These are phyloP conservation scores for Tuta absoluta DNA, from an alignment of 2,888 invertebrate species.

Conservation along the genomic window DNA sequence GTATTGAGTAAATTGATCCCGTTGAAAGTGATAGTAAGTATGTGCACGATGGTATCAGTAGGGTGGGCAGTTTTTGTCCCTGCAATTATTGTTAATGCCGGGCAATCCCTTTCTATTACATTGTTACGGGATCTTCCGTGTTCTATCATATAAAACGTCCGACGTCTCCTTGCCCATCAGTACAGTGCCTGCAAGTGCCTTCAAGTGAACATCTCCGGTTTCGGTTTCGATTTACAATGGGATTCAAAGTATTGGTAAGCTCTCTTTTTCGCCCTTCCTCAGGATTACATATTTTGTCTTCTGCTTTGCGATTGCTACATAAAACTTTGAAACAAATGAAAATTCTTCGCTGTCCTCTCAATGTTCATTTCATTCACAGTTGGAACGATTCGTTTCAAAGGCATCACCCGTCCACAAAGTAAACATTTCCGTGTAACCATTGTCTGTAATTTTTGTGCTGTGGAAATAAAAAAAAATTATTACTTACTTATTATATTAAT, in stretches of 20 bases:
- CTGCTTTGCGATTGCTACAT: background rate
- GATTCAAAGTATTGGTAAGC: conserved; percentile 60
- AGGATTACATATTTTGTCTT: too few relatives aligned
- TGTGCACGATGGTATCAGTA: conserved; percentile 37
- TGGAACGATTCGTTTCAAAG: too few relatives aligned
- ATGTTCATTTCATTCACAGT: too few relatives aligned
- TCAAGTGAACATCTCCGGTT: conserved; percentile 37
- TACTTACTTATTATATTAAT: too few relatives aligned
- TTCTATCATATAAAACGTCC: conserved; percentile 64
- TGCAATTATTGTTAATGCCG: conserved; percentile 41
- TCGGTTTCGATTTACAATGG: conserved; percentile 44
- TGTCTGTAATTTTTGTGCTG: too few relatives aligned
- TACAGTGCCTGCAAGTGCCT: conserved; percentile 49
- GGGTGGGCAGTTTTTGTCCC: conserved; percentile 40
- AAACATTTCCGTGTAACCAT: too few relatives aligned
- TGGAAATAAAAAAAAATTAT: too few relatives aligned
- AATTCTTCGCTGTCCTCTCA: background rate
- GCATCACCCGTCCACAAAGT: too few relatives aligned
- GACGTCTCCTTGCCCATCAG: conserved; percentile 41
- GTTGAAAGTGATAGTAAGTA: conserved; percentile 41
- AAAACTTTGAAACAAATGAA: background rate
- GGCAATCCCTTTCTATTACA: conserved; percentile 64
- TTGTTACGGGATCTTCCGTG: conserved; percentile 57
- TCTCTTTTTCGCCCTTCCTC: background rate
- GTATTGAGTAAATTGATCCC: conserved; percentile 26